These are phyloP conservation scores for Eulimnadia texana DNA, from an alignment of 1,140 invertebrate species.

Conservation along the genomic window DNA sequence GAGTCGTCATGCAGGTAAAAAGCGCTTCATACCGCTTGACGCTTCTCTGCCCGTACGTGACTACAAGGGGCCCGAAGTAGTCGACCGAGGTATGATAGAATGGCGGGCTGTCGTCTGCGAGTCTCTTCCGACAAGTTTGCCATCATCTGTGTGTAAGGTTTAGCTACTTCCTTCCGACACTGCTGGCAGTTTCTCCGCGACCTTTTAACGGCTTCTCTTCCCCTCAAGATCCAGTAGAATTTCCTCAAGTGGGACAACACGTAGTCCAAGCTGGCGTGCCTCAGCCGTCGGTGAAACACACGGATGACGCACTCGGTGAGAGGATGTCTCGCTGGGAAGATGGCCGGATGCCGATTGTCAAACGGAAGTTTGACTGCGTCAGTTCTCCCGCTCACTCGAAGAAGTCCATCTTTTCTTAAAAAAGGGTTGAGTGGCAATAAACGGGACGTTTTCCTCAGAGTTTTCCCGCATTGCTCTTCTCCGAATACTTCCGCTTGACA, in stretches of 20 bases:
- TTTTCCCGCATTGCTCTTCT: too few relatives aligned
- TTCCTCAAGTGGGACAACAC: background rate
- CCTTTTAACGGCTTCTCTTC: background rate
- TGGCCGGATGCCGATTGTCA: background rate
- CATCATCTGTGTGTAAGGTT: background rate
- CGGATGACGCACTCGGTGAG: background rate
- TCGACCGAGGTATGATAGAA: background rate
- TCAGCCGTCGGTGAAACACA: background rate
- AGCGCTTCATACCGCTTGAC: background rate
- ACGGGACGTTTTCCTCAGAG: too few relatives aligned
- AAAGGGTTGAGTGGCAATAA: too few relatives aligned
- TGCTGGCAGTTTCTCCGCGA: background rate
- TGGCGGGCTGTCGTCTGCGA: background rate
- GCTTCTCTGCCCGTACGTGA: background rate
- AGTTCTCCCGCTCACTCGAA: background rate
- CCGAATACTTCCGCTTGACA: too few relatives aligned
- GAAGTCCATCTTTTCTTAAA: background rate
- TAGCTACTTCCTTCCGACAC: background rate
- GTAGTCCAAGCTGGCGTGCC: background rate
- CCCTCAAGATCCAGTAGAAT: background rate
- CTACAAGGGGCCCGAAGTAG: background rate
- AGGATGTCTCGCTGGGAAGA: background rate
- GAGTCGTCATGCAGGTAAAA: constrained; percentile 6
- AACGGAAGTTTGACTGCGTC: background rate
- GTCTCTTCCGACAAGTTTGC: background rate